phyloP scores from a whole-genome alignment of 2,797 vertebrate genomes.

The Helostoma temminkii region DNA sequence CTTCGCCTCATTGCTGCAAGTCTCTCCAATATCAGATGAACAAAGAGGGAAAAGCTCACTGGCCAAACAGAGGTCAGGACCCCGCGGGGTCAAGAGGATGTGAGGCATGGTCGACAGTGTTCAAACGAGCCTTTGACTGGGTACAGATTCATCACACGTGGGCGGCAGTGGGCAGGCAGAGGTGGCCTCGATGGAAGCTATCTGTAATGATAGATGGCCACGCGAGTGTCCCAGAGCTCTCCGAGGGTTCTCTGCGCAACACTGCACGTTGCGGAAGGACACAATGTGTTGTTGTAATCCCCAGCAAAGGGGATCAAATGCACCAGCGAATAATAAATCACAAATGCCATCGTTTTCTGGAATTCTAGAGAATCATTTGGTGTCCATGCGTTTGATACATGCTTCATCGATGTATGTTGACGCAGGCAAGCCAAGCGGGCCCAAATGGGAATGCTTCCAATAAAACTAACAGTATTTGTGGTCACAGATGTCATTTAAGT shows the following conservation, averaged over 20 bases:
- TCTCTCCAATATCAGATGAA: conserved; percentile 66
- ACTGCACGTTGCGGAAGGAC: conserved; percentile 43
- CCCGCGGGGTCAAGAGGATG: conserved; percentile 63
- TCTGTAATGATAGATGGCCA: conserved; percentile 66
- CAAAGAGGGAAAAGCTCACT: conserved; percentile 7
- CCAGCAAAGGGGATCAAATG: conserved; percentile 43
- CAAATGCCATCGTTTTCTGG: conserved; percentile 20
- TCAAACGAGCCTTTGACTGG: conserved; percentile 63
- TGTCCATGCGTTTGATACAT: conserved; percentile 29
- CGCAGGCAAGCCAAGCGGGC: neutral
- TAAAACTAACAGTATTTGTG: conserved; percentile 7
- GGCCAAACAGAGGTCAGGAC: conserved; percentile 54
- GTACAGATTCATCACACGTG: conserved; percentile 70
- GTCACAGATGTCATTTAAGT: neutral
- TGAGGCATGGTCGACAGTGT: conserved; percentile 29
- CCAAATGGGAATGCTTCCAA: conserved; percentile 23
- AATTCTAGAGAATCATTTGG: conserved; percentile 32
- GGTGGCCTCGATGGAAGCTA: conserved; percentile 64
- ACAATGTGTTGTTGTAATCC: conserved; percentile 65
- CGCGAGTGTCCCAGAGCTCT: conserved; percentile 42
- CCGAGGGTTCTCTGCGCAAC: conserved; percentile 33
- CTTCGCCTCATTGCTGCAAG: conserved; percentile 39
- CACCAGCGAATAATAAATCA: conserved; percentile 25
- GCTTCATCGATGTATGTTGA: conserved; percentile 6
- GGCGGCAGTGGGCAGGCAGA: conserved; percentile 20